Conservation (phyloP, 64 coral and sea anemone genomes). For the Dendronephthya gigantea region DNA sequence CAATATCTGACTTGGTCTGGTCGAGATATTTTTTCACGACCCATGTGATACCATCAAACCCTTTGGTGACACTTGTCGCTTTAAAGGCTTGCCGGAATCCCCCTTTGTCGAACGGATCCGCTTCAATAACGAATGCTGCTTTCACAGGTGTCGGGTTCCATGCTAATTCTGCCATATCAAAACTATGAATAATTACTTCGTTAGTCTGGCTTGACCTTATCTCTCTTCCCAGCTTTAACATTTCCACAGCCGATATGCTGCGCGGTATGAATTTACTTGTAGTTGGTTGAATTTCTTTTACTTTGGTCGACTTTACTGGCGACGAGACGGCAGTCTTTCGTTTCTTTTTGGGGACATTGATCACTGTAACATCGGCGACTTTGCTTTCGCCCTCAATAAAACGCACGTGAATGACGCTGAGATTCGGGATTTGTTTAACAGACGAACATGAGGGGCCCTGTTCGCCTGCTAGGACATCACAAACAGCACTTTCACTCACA, state of each 20-base stretch:
- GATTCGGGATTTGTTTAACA: background rate
- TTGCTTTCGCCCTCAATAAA: background rate
- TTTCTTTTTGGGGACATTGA: too few species aligned
- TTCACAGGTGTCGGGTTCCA: constrained; percentile 9
- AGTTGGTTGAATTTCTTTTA: too few species aligned
- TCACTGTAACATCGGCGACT: too few species aligned
- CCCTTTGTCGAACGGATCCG: too few species aligned
- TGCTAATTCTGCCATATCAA: constrained; percentile 17
- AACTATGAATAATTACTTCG: constrained; percentile 8
- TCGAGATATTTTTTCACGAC: too few species aligned
- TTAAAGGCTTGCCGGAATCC: too few species aligned
- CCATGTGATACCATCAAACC: too few species aligned
- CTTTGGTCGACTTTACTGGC: too few species aligned
- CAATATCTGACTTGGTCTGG: too few species aligned
- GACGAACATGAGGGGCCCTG: constrained; percentile 26
- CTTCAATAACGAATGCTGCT: too few species aligned
- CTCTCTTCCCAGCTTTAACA: constrained; percentile 39
- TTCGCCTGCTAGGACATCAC: constrained; percentile 22
- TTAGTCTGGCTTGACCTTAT: background rate
- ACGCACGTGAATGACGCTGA: background rate
- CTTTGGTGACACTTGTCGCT: too few species aligned
- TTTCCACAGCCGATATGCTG: constrained; percentile 35
- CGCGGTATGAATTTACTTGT: constrained; percentile 1
- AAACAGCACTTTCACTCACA: background rate
- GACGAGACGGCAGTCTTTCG: too few species aligned